These are phyloP conservation scores for Margarornis squamiger DNA, from an alignment of 2,797 vertebrate genomes.

Conservation along the genomic window DNA sequence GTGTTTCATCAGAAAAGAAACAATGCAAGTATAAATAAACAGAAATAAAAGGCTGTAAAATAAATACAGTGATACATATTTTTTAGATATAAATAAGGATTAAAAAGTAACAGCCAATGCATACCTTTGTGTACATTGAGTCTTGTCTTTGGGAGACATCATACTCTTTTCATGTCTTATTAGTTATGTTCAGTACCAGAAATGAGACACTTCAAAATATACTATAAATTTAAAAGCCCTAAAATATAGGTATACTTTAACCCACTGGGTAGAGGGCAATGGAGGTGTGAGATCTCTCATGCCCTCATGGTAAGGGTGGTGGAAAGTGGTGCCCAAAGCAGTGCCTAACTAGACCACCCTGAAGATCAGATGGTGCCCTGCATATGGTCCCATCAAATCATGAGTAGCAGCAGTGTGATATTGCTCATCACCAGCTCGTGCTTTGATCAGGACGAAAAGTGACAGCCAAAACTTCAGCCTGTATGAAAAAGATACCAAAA, in stretches of 20 bases:
- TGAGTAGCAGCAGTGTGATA: not conserved
- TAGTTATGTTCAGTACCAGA: not conserved
- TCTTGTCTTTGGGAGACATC: not conserved
- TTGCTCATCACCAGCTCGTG: not conserved
- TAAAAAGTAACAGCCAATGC: not conserved
- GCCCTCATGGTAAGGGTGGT: not conserved
- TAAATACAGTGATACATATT: not conserved
- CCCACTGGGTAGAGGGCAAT: fast-evolving
- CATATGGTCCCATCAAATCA: not conserved
- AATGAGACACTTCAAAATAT: not conserved
- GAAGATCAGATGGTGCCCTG: not conserved
- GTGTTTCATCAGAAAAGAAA: not conserved
- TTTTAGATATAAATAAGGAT: not conserved
- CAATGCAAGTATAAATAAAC: not conserved
- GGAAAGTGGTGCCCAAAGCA: not conserved
- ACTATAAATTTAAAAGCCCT: not conserved
- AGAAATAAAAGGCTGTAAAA: not conserved
- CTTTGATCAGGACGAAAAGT: not conserved
- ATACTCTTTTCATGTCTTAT: not conserved
- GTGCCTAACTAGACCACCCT: not conserved
- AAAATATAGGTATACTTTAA: not conserved
- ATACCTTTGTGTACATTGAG: not conserved
- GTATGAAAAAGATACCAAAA: not conserved
- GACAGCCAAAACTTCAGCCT: not conserved
- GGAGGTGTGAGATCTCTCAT: not conserved